These are phyloP conservation scores for Drosophila mauritiana DNA, from an alignment of 1,140 invertebrate species.

Conservation along the genomic window DNA sequence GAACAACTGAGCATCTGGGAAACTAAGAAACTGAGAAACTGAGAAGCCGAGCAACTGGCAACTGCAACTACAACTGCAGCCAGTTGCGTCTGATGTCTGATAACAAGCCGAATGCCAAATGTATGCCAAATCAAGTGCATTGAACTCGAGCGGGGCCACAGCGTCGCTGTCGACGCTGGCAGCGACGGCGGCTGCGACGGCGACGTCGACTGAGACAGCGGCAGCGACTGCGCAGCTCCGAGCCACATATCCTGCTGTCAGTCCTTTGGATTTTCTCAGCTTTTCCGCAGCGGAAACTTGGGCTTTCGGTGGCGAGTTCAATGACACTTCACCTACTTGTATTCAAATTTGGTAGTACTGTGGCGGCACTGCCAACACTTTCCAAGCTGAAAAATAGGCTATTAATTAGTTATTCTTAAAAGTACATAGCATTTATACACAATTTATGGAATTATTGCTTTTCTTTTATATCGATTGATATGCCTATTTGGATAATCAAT, in stretches of 20 bases:
- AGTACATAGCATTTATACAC: no score
- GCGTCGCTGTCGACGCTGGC: conserved; percentile 8
- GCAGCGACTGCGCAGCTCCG: conserved; percentile 3
- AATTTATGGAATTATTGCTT: not conserved
- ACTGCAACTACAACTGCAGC: conserved; percentile 28
- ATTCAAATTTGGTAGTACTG: conserved; percentile 47
- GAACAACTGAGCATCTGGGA: not conserved
- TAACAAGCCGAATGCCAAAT: conserved; percentile 60
- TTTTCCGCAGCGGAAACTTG: not conserved
- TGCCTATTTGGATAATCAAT: no score
- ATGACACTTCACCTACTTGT: conserved; percentile 82
- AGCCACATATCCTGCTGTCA: conserved; percentile 16
- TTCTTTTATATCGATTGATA: no score
- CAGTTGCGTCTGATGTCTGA: conserved; percentile 47
- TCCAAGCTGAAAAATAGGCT: not conserved
- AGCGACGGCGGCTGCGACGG: not conserved
- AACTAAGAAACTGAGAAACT: not conserved
- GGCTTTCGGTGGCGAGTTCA: conserved; percentile 68
- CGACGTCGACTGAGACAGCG: not conserved
- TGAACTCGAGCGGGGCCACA: conserved; percentile 57
- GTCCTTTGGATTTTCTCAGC: conserved; percentile 5
- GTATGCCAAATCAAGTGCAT: conserved; percentile 77
- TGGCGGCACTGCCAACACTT: not conserved
- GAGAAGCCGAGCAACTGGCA: conserved; percentile 17
- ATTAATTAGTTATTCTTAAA: no score